Percentiles rank a stretch among this genome's conserved stretches.
These are phyloP conservation scores for Lophotis ruficrista DNA, from an alignment of 2,113 vertebrate species.

Conservation along the genomic window DNA sequence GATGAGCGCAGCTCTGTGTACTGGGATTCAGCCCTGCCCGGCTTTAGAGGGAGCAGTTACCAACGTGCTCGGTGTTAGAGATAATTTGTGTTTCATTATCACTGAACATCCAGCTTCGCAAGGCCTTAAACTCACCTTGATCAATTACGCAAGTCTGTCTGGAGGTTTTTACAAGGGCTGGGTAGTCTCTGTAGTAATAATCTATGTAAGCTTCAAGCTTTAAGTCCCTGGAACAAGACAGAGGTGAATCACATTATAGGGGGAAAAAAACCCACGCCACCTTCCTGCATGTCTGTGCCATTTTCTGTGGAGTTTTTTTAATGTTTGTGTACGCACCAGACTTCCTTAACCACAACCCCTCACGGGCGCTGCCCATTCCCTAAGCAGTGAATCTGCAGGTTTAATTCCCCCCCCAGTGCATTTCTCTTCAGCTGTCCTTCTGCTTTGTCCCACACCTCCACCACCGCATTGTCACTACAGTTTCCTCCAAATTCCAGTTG, in stretches of 20 bases:
- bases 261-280: neutral
- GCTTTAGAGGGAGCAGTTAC: neutral
- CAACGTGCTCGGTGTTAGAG: neutral
- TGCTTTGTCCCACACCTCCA: neutral
- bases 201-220: constrained; percentile 89
- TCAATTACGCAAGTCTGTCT: constrained; percentile 86
- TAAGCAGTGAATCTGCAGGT: too few species aligned
- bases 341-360: neutral
- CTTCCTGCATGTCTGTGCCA: neutral
- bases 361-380: neutral
- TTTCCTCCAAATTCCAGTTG: neutral
- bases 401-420: neutral
- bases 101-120: neutral
- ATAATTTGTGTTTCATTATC: neutral
- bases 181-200: constrained; percentile 95
- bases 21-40: neutral
- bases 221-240: constrained; percentile 84
- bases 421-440: neutral
- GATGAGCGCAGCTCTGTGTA: neutral
- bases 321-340: neutral
- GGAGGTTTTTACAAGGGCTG: constrained; percentile 85
- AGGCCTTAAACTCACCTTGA: constrained; percentile 78
- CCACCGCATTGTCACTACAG: neutral
- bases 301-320: neutral
- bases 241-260: neutral